Percentiles rank a stretch among this genome's conserved stretches.
phyloP scores from a whole-genome alignment of 2,888 invertebrate species.

The Lasioglossum morio region DNA sequence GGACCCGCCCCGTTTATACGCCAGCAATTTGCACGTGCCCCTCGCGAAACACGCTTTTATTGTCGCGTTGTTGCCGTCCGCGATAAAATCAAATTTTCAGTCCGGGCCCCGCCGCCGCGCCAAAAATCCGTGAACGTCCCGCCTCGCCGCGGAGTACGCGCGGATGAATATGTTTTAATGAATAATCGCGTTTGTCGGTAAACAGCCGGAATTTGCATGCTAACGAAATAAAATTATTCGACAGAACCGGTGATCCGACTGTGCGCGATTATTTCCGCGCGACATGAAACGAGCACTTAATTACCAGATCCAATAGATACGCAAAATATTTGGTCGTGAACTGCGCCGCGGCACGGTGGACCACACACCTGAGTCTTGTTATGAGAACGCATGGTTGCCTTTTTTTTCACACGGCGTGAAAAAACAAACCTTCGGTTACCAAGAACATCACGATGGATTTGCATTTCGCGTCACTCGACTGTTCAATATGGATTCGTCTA shows the following conservation, averaged over 20 bases:
- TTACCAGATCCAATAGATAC: neutral
- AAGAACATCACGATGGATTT: neutral
- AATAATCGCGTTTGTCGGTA: slow-evolving; percentile 36
- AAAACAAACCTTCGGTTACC: neutral
- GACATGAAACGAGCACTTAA: slow-evolving; percentile 13
- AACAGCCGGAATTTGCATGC: slow-evolving; percentile 19
- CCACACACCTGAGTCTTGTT: neutral
- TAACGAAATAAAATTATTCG: slow-evolving; percentile 9
- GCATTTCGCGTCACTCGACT: neutral
- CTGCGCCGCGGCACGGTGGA: neutral
- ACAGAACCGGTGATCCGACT: neutral
- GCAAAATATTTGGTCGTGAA: neutral
- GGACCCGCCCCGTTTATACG: slow-evolving; percentile 22
- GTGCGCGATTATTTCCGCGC: slow-evolving; percentile 8
- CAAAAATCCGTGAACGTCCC: slow-evolving; percentile 24
- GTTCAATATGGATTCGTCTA: neutral
- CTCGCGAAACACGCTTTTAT: slow-evolving; percentile 15
- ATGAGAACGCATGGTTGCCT: neutral
- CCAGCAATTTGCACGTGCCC: slow-evolving; percentile 7
- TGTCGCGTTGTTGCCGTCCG: slow-evolving; percentile 1
- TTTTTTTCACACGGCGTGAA: neutral
- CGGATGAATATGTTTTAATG: slow-evolving; percentile 38
- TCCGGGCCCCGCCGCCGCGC: neutral
- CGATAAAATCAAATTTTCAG: slow-evolving; percentile 13
- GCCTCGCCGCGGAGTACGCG: neutral